These are phyloP conservation scores for Melinaea marsaeus DNA, from an alignment of 2,888 invertebrate genomes.

Conservation along the genomic window DNA sequence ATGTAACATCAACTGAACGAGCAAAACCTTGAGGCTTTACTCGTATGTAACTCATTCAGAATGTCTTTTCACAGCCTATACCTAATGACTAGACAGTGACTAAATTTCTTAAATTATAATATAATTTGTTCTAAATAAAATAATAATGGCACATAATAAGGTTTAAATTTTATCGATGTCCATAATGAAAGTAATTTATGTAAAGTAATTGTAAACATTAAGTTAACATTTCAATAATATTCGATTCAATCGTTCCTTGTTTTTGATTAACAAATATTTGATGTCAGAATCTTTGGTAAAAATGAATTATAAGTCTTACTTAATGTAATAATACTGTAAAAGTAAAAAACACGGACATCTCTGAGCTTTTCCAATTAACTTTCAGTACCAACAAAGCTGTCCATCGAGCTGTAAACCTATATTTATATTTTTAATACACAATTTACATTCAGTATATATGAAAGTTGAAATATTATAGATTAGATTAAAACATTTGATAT, in stretches of 20 bases:
- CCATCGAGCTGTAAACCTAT: too few species aligned
- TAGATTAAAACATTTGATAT: too few species aligned
- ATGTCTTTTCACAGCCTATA: constrained; percentile 71
- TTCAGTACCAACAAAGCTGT: too few species aligned
- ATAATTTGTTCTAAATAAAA: constrained; percentile 7
- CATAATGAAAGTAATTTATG: background rate
- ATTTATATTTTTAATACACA: too few species aligned
- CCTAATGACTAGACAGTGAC: constrained; percentile 67
- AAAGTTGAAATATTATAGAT: too few species aligned
- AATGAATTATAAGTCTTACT: constrained; percentile 35
- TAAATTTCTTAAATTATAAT: constrained; percentile 33
- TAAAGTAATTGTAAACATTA: background rate
- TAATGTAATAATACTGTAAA: constrained; percentile 60
- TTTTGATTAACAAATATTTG: background rate
- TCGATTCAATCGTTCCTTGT: background rate
- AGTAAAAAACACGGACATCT: constrained; percentile 48
- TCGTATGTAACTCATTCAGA: constrained; percentile 19
- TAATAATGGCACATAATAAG: background rate
- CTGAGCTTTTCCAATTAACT: too few species aligned
- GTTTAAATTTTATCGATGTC: background rate
- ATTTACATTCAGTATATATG: constrained; percentile 19
- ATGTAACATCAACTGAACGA: constrained; percentile 3
- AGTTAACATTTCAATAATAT: too few species aligned
- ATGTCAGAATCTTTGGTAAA: constrained; percentile 3
- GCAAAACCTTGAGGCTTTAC: constrained; percentile 1